Evolutionary conservation across 2,888 invertebrate species (phyloP).

Genomic region (Sylvicola cinctus): DNA sequence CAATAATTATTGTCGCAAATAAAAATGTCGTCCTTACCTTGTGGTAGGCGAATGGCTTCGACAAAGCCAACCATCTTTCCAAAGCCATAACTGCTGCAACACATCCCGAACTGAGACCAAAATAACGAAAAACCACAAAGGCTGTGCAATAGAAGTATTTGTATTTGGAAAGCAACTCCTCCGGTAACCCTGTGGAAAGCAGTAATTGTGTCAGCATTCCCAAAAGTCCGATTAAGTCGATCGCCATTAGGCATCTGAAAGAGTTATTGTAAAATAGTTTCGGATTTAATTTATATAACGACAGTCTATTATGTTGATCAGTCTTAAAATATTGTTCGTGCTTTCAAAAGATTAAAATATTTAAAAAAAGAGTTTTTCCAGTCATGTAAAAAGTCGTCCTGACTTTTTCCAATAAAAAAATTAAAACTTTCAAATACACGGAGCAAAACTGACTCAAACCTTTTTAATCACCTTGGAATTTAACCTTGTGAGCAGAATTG

Average conservation of each 20-base stretch:
- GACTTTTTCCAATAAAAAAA: too few relatives aligned
- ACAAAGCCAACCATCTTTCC: conserved; percentile 70
- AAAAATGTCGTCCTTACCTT: conserved; percentile 34
- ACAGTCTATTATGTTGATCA: too few relatives aligned
- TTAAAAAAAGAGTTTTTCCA: too few relatives aligned
- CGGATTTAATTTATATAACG: too few relatives aligned
- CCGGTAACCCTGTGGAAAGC: conserved; percentile 27
- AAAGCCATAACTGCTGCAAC: conserved; percentile 77
- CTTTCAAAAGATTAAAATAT: too few relatives aligned
- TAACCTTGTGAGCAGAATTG: too few relatives aligned
- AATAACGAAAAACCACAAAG: conserved; percentile 54
- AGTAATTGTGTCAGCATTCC: conserved; percentile 57
- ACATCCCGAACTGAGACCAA: conserved; percentile 72
- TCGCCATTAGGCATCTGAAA: conserved; percentile 51
- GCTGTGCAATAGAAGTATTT: conserved; percentile 20
- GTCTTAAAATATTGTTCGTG: conserved; percentile 1
- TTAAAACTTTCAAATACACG: too few relatives aligned
- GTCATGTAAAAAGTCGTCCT: too few relatives aligned
- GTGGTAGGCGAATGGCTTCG: conserved; percentile 70
- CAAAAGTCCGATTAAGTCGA: conserved; percentile 57
- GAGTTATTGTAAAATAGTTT: too few relatives aligned
- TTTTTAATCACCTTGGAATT: too few relatives aligned
- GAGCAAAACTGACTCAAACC: too few relatives aligned
- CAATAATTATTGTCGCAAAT: too few relatives aligned
- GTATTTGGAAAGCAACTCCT: conserved; percentile 14